Evolutionary conservation across 2,888 invertebrate species (phyloP).

Genomic region (Metacarcinus magister): DNA sequence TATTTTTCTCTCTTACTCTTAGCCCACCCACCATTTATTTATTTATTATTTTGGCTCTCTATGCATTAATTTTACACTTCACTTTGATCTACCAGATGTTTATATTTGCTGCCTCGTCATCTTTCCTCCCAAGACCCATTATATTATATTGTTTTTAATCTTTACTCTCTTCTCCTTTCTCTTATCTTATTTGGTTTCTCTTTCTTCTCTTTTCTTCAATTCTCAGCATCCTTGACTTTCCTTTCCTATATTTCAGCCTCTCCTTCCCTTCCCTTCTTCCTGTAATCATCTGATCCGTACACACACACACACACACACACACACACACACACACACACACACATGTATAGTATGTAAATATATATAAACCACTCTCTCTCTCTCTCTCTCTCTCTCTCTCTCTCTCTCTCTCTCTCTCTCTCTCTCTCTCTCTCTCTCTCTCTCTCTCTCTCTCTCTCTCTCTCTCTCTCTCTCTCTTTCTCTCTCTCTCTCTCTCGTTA

Average conservation of each 20-base stretch:
- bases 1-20: neutral
- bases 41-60: neutral
- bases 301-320: conserved; percentile 21
- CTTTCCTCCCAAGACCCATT: neutral
- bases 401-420: conserved; percentile 15
- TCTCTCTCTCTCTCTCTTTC: conserved; percentile 39
- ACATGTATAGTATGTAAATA: neutral
- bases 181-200: neutral
- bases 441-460: neutral
- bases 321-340: neutral
- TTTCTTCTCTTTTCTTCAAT: neutral
- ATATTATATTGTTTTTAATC: neutral
- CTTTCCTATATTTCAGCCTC: neutral
- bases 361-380: neutral
- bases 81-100: neutral
- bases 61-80: neutral
- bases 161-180: neutral
- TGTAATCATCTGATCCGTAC: neutral
- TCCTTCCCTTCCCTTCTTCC: neutral
- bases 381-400: neutral
- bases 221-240: neutral
- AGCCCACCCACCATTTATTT: no score
- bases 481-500: conserved; percentile 18
- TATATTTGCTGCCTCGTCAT: neutral
- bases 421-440: conserved; percentile 7